Conservation (phyloP, 2,888 invertebrate genomes). For the Caradrina kadenii region DNA sequence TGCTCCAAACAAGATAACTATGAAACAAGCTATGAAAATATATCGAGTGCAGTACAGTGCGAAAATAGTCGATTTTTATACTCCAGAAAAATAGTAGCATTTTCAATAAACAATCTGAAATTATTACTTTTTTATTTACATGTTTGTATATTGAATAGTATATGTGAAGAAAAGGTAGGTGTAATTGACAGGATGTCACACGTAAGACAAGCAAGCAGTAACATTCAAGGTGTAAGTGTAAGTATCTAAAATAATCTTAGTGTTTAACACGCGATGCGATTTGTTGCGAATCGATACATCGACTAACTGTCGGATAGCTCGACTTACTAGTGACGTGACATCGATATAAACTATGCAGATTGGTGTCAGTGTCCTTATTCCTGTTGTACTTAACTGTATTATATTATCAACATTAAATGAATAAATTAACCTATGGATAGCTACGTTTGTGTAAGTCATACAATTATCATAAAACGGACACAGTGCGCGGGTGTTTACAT, state of each 20-base stretch:
- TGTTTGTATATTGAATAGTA: constrained; percentile 85
- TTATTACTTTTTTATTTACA: constrained; percentile 86
- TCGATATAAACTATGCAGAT: constrained; percentile 59
- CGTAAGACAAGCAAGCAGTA: constrained; percentile 62
- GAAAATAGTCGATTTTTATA: constrained; percentile 83
- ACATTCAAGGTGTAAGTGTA: constrained; percentile 62
- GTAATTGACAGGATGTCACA: constrained; percentile 76
- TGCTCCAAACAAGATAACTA: constrained; percentile 78
- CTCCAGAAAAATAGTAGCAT: constrained; percentile 87
- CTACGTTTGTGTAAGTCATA: constrained; percentile 50
- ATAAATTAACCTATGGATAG: constrained; percentile 55
- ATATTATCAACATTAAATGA: constrained; percentile 54
- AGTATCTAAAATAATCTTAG: constrained; percentile 67
- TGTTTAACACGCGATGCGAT: constrained; percentile 68
- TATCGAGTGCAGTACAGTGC: constrained; percentile 84
- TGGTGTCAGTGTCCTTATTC: constrained; percentile 67
- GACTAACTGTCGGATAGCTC: constrained; percentile 30
- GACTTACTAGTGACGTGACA: constrained; percentile 45
- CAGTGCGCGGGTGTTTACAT: constrained; percentile 49
- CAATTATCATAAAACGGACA: constrained; percentile 40
- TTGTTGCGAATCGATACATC: constrained; percentile 58
- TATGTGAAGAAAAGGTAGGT: constrained; percentile 76
- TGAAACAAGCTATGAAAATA: constrained; percentile 88
- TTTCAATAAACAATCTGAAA: constrained; percentile 86
- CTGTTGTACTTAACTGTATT: constrained; percentile 58